phyloP scores from a whole-genome alignment of 1,140 invertebrate species.

The Scaptomyza graminum region DNA sequence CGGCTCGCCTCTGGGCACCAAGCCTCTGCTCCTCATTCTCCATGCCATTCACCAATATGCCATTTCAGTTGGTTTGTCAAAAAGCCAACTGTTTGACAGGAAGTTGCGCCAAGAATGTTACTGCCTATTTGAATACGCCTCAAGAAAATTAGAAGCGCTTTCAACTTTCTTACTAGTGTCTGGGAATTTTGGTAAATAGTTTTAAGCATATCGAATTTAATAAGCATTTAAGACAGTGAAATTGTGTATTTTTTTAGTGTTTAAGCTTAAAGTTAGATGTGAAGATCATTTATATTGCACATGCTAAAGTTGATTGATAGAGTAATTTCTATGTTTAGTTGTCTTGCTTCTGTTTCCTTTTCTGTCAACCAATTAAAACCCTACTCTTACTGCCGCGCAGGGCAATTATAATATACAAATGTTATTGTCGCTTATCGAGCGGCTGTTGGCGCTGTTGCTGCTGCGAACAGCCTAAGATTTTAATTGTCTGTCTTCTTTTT shows the following conservation, averaged over 20 bases:
- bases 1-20: not conserved
- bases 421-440: too few species aligned
- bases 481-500: slow-evolving; percentile 16
- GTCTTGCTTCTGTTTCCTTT: not conserved
- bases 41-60: slow-evolving; percentile 24
- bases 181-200: slow-evolving; percentile 40
- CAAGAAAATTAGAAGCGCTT: slow-evolving; percentile 7
- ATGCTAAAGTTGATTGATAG: not conserved
- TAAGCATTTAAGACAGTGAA: too few species aligned
- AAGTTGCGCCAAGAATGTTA: slow-evolving; percentile 62
- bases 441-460: too few species aligned
- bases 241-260: too few species aligned
- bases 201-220: not conserved
- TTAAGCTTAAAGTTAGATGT: too few species aligned
- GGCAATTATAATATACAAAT: too few species aligned
- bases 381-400: slow-evolving; percentile 14
- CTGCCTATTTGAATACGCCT: slow-evolving; percentile 60
- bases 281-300: not conserved
- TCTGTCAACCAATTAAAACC: slow-evolving; percentile 49
- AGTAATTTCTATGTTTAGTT: not conserved
- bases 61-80: slow-evolving; percentile 59
- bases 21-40: not conserved
- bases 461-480: slow-evolving; percentile 36
- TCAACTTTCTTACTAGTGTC: not conserved
- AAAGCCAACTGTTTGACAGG: slow-evolving; percentile 77